Base-by-base conservation (phyloP, 2,888 invertebrate genomes). In the Pterobdella sp. region DNA sequence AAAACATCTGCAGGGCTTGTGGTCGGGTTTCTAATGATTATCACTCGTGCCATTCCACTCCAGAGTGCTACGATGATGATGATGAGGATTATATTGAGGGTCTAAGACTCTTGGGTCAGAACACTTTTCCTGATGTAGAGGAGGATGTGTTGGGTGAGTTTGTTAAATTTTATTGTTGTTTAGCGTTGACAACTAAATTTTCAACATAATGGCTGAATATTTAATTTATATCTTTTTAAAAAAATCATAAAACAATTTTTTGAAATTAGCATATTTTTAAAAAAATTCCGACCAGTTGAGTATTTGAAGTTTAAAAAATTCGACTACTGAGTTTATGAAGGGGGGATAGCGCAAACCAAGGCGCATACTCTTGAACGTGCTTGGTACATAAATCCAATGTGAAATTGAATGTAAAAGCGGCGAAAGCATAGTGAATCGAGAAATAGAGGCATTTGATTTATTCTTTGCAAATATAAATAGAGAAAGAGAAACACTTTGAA, bases 61-160 rank as follows among this genome's bases (percentile, higher is more conserved):
- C 60, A 26, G 60, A 56, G 60, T 56, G 60, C 60, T 65, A 65
- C 65, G 65, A 65, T 34, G 65, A 65, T 14, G 65, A 65, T 34
- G 65, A 65, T 29, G 65, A 65, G 4, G 65, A 65, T 4, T 65
- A 65, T 34, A 3, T 34, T 34, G 34, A 65, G 22, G 65, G 65
- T 2, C 7, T 65, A 2, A 3, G 35, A 65, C 65, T 65, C 31
- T n/a, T 65, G 3, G 35, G n/a, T 7, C 65, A 31, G 32, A 32
- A 65, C n/a, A 34, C 32, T 18, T 65, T 65, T n/a, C 65, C 35
- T 3, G 32, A 32, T 29, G 65, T 14, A 3, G 65, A 65, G 14
- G 65, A 65, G 18, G 65, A 65, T 4, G 29, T 2, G 22, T 4
- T 2, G 18, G 65, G 65, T 65, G n/a, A n/a, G 60, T 4, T 7